Conservation (phyloP, 2,888 invertebrate genomes). For the Standfussiana lucernea region DNA sequence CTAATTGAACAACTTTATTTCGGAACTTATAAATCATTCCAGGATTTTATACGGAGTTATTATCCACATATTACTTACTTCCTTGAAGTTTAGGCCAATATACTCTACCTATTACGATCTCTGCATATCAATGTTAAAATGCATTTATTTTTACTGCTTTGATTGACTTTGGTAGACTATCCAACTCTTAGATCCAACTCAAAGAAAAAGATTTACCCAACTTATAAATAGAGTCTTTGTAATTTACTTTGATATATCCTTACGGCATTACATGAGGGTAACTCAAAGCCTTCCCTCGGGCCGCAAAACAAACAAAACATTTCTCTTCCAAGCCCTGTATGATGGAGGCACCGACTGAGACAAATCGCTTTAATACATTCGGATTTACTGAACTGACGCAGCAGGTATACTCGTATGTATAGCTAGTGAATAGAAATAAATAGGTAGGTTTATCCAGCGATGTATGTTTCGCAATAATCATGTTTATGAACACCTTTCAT, state of each 20-base stretch:
- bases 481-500: slow-evolving; percentile 40
- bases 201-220: slow-evolving; percentile 37
- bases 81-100: too few relatives aligned
- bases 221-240: slow-evolving; percentile 33
- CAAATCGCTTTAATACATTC: slow-evolving; percentile 79
- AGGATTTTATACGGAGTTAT: too few relatives aligned
- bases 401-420: slow-evolving; percentile 60
- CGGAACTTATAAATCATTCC: too few relatives aligned
- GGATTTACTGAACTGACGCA: slow-evolving; percentile 67
- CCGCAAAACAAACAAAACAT: slow-evolving; percentile 76
- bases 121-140: too few relatives aligned
- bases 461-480: slow-evolving; percentile 48
- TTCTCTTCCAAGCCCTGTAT: slow-evolving; percentile 62
- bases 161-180: not conserved
- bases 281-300: slow-evolving; percentile 65
- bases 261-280: slow-evolving; percentile 56
- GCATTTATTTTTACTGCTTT: not conserved
- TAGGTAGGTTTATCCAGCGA: slow-evolving; percentile 51
- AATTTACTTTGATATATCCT: slow-evolving; percentile 58
- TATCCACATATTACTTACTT: too few relatives aligned
- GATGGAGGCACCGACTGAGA: slow-evolving; percentile 77
- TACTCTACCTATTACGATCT: too few relatives aligned
- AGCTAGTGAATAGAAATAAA: slow-evolving; percentile 70
- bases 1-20: too few relatives aligned
- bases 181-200: not conserved